These are phyloP conservation scores for Bryconaethiops microstoma DNA, from an alignment of 2,797 vertebrate species.

Conservation along the genomic window DNA sequence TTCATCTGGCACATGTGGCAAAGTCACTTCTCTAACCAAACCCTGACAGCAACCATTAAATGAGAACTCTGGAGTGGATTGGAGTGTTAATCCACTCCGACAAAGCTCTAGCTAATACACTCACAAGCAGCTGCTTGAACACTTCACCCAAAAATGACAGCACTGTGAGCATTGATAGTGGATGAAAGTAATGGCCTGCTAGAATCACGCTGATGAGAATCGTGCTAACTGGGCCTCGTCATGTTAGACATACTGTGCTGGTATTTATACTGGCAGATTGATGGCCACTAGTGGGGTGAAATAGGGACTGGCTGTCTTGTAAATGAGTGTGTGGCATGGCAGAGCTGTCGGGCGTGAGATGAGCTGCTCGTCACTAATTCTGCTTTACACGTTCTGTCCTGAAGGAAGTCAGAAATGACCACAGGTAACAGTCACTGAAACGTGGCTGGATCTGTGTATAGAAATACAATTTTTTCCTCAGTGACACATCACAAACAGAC, in stretches of 20 bases:
- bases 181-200: neutral
- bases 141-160: neutral
- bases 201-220: constrained; percentile 14
- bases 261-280: constrained; percentile 57
- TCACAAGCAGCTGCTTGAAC: neutral
- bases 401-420: constrained; percentile 10
- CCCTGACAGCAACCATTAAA: constrained; percentile 8
- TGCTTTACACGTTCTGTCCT: constrained; percentile 61
- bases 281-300: constrained; percentile 59
- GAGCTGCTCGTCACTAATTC: constrained; percentile 67
- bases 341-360: constrained; percentile 65
- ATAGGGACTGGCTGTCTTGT: constrained; percentile 55
- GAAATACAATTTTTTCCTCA: constrained; percentile 12
- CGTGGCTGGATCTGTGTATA: constrained; percentile 13
- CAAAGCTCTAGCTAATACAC: constrained; percentile 5
- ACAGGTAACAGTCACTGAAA: constrained; percentile 10
- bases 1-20: neutral
- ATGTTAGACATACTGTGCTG: neutral
- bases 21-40: constrained; percentile 3
- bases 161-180: neutral
- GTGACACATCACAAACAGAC: constrained; percentile 25
- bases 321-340: constrained; percentile 65
- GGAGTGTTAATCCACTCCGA: constrained; percentile 2
- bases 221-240: constrained; percentile 7
- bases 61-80: constrained; percentile 19